Base-by-base conservation (phyloP, 2,888 invertebrate genomes). In the Pardosa pseudoannulata region DNA sequence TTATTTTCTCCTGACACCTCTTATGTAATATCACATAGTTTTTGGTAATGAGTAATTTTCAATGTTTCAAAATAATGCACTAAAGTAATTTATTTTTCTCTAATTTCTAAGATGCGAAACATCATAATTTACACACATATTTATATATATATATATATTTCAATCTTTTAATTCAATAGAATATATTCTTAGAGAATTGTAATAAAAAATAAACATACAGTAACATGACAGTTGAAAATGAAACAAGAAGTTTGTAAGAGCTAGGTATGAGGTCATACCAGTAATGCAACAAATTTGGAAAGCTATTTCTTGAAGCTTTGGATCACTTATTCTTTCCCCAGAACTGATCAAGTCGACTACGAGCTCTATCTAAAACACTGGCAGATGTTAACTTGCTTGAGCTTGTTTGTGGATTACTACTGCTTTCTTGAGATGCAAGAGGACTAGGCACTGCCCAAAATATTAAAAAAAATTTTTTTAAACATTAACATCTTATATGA, bases 261-360 rank as follows among this genome's bases (percentile, higher is more conserved):
- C 65, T 13, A 65, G 28, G 65, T 31, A 65, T 31, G 13, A 29
- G 56, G 56, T 56, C 56, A 56, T 56, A 56, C 56, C 56, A 36
- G n/a, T 67, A 67, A 32, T 67, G 32, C 19, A 67, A 32, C 28
- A 70, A 41, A 41, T 31, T 67, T 27, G 29, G 13, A 28, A 67
- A 28, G 36, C 71, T 76, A 64, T 64, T 23, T 64, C 32, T 19
- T 39, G 29, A 65, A 46, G 56, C 73, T 41, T 23, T 36, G 29
- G 32, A 79, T 79, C 74, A 89, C 41, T 89, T 91, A 88, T 90
- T 90, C 89, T 94, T 95, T 89, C 95, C 95, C 96, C 96, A 96
- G 92, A 96, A 96, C 91, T 95, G 95, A 92, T 96, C 96, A 91
- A 96, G 96, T 90, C 96, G 94, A 91, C 94, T 95, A 90, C 96